Percentiles rank a stretch among this genome's conserved stretches.
phyloP scores from a whole-genome alignment of 2,888 invertebrate genomes.

The Lithophane leautieri region DNA sequence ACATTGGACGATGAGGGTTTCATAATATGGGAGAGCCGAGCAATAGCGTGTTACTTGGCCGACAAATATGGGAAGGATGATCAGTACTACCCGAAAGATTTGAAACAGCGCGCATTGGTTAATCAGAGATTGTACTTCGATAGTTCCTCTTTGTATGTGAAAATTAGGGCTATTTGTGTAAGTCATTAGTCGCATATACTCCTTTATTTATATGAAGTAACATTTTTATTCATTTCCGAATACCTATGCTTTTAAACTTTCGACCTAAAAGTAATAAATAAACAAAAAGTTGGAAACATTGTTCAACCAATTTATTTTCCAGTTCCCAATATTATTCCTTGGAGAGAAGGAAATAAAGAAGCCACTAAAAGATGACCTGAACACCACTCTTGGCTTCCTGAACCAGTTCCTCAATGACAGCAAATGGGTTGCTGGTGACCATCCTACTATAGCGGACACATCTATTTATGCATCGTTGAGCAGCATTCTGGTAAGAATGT shows the following conservation, averaged over 20 bases:
- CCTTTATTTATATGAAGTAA: neutral
- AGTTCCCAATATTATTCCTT: slow-evolving; percentile 91
- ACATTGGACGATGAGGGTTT: slow-evolving; percentile 93
- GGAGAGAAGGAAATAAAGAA: slow-evolving; percentile 90
- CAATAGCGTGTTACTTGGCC: slow-evolving; percentile 91
- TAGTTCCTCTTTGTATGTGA: slow-evolving; percentile 91
- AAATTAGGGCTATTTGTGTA: slow-evolving; percentile 92
- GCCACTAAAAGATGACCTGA: slow-evolving; percentile 88
- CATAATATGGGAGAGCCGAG: slow-evolving; percentile 92
- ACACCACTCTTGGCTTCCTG: slow-evolving; percentile 90
- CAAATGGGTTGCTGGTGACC: slow-evolving; percentile 91
- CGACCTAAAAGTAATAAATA: neutral
- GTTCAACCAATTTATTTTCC: slow-evolving; percentile 61
- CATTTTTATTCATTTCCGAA: neutral
- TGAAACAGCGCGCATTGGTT: slow-evolving; percentile 89
- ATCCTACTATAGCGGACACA: slow-evolving; percentile 92
- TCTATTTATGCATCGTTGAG: slow-evolving; percentile 90
- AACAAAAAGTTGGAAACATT: no score
- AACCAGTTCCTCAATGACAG: slow-evolving; percentile 90
- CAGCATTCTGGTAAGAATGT: slow-evolving; percentile 86
- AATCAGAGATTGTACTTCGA: slow-evolving; percentile 92
- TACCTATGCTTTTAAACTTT: neutral
- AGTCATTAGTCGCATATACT: slow-evolving; percentile 47
- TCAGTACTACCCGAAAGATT: slow-evolving; percentile 91
- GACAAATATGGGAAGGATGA: slow-evolving; percentile 91